These are phyloP conservation scores for Ascaphus truei DNA, from an alignment of 2,113 vertebrate species.

Conservation along the genomic window DNA sequence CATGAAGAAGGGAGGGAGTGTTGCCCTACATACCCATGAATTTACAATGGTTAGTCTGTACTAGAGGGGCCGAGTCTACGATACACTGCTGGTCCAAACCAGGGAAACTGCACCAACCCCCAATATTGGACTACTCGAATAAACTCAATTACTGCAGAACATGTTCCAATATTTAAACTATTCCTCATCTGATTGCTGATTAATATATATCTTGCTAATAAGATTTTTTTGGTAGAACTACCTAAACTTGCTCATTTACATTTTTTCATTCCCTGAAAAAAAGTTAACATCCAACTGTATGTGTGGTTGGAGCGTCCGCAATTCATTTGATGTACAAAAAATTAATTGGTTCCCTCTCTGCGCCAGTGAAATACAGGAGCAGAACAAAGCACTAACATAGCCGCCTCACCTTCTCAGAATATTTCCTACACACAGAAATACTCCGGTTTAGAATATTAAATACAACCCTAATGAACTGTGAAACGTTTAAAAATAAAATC, in stretches of 20 bases:
- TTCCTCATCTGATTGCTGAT: constrained; percentile 16
- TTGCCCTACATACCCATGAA: too few species aligned
- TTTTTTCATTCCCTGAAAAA: constrained; percentile 21
- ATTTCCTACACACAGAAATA: background rate
- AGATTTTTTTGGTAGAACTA: constrained; percentile 29
- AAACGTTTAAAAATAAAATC: constrained; percentile 15
- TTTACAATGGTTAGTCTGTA: too few species aligned
- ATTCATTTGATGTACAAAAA: constrained; percentile 36
- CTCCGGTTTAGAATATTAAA: constrained; percentile 13
- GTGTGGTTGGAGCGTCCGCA: constrained; percentile 1
- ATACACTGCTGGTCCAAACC: too few species aligned
- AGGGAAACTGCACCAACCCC: too few species aligned
- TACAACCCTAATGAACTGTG: constrained; percentile 24
- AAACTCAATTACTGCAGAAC: constrained; percentile 39
- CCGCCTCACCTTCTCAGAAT: constrained; percentile 24
- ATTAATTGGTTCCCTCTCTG: constrained; percentile 32
- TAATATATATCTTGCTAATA: constrained; percentile 27
- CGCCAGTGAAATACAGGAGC: constrained; percentile 7
- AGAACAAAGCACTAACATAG: constrained; percentile 21
- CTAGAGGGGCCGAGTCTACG: too few species aligned
- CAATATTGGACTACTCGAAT: too few species aligned
- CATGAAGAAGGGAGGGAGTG: too few species aligned
- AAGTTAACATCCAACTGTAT: constrained; percentile 23
- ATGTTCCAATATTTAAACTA: constrained; percentile 13
- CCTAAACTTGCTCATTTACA: constrained; percentile 32